Conservation (phyloP, 2,113 vertebrate species). For the Rhodinocichla rosea region DNA sequence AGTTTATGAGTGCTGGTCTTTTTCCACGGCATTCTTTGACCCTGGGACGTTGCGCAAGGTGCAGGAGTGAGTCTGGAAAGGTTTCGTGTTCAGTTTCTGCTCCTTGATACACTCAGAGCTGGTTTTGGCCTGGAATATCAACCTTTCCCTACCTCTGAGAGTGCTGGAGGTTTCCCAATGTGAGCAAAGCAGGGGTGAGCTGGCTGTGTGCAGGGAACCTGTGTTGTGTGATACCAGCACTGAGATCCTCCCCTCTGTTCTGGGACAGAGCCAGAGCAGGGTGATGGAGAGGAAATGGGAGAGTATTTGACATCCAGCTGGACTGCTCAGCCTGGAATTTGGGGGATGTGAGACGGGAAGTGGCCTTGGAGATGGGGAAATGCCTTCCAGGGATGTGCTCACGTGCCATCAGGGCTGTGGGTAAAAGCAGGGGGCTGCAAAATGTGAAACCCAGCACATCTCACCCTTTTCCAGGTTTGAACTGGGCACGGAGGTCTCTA, state of each 20-base stretch:
- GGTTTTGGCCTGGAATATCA: not conserved
- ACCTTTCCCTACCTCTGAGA: not conserved
- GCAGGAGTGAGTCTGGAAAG: not conserved
- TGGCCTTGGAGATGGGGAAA: not conserved
- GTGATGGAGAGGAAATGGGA: not conserved
- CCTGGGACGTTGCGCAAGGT: not conserved
- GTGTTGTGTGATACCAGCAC: not conserved
- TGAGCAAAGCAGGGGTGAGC: too few relatives aligned
- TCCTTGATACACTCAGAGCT: not conserved
- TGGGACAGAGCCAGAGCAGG: not conserved
- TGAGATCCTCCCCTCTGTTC: not conserved
- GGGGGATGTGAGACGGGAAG: not conserved
- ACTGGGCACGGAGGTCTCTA: not conserved
- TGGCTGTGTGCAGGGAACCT: not conserved
- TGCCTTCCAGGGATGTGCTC: not conserved
- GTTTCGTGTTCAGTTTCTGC: not conserved
- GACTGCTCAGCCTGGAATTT: not conserved
- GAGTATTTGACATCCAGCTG: not conserved
- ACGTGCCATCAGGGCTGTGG: fast-evolving
- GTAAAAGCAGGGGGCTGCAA: not conserved
- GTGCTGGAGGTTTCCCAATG: not conserved
- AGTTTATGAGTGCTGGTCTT: not conserved
- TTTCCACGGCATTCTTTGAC: not conserved
- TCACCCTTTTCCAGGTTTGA: not conserved
- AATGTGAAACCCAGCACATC: not conserved